Percentiles rank a stretch among this genome's conserved stretches.
Conservation (phyloP, 2,797 vertebrate species). For the Neosalanx taihuensis region DNA sequence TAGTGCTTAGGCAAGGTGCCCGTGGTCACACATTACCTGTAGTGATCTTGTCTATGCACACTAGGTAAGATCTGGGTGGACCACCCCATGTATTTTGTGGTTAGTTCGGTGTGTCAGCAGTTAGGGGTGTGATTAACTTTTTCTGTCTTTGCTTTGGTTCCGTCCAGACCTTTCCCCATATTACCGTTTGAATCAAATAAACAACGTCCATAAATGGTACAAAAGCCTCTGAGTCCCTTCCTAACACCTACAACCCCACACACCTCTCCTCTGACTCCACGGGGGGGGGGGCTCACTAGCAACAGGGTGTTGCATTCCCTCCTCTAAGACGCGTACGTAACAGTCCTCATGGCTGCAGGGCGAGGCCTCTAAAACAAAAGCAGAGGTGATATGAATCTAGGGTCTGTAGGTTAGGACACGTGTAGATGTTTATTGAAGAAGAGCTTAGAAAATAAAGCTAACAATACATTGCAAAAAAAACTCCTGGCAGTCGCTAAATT, state of each 20-base stretch:
- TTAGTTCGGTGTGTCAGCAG: not conserved
- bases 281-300: not conserved
- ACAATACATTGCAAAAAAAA: conserved; percentile 25
- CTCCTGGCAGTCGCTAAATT: conserved; percentile 18
- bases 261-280: not conserved
- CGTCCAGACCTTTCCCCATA: not conserved
- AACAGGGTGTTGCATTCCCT: not conserved
- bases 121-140: not conserved
- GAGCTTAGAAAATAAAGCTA: conserved; percentile 36
- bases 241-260: not conserved
- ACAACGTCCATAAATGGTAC: not conserved
- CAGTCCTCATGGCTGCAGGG: not conserved
- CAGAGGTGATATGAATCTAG: no score
- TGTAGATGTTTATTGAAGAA: conserved; percentile 59
- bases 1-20: no score
- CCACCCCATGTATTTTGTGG: not conserved
- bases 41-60: not conserved
- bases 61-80: not conserved
- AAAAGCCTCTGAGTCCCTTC: not conserved
- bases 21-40: no score
- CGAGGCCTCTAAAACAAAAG: no score
- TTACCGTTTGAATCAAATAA: not conserved
- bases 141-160: not conserved
- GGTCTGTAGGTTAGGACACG: not conserved
- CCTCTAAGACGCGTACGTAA: not conserved